These are phyloP conservation scores for Bubo bubo DNA, from an alignment of 2,113 vertebrate species.

Conservation along the genomic window DNA sequence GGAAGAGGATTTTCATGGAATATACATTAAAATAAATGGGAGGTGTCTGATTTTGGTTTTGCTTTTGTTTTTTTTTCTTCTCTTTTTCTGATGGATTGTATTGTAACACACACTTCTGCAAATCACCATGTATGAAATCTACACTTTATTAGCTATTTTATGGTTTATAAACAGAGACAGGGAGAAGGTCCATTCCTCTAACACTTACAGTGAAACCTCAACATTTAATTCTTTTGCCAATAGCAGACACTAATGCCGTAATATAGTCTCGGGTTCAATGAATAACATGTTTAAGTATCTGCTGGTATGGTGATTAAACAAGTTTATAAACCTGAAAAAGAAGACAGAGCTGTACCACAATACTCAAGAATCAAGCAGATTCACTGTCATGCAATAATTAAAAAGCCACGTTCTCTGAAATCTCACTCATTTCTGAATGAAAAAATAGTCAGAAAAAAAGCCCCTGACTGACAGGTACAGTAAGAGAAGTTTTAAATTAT, in stretches of 20 bases:
- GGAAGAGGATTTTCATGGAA: neutral
- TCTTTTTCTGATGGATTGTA: neutral
- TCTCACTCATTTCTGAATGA: neutral
- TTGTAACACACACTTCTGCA: neutral
- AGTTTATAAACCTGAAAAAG: neutral
- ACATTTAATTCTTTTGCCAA: neutral
- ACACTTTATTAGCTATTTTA: neutral
- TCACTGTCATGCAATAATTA: neutral
- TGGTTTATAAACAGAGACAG: neutral
- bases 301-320: neutral
- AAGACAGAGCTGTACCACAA: neutral
- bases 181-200: neutral
- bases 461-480: neutral
- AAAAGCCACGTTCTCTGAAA: neutral
- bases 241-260: neutral
- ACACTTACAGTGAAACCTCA: neutral
- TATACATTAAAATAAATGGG: neutral
- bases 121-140: neutral
- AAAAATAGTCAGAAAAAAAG: neutral
- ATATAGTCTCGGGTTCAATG: neutral
- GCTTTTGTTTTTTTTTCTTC: rapidly evolving
- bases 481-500: neutral
- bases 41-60: neutral
- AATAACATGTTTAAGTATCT: neutral
- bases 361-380: neutral